Evolutionary conservation across 2,888 invertebrate species (phyloP), one percentile per base, ranked within the genome.

Genomic region (Philopedon plagiatum): DNA sequence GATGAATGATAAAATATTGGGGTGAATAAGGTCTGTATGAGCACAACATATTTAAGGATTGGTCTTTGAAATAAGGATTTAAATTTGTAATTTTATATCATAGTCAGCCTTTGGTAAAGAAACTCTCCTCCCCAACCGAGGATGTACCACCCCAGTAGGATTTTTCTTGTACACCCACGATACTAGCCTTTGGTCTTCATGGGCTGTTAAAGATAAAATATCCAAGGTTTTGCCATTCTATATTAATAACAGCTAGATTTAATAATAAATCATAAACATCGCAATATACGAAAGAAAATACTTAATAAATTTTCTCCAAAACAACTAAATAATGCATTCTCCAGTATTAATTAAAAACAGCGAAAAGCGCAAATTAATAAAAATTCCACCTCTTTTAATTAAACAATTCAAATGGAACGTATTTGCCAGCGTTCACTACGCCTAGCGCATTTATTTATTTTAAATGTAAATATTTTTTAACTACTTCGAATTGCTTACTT

Each of bases 1-100:
- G 26, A 15, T 51, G 29, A 15, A 29, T n/a, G n/a, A 51, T 51
- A 51, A 51, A 51, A 21, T 46, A 46, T 23, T 46, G 19, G n/a
- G 4, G 15, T 39, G 15, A 39, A n/a, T 39, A 15, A 15, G 39
- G 13, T 39, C 15, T 15, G 3, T 39, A 15, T 39, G 7, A 15
- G 15, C n/a, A 7, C n/a, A 39, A 15, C 13, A 15, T 39, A 15
- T 15, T 15, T 39, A 39, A 15, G 7, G 15, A 39, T 39, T n/a
- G n/a, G n/a, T n/a, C n/a, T n/a, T n/a, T n/a, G n/a, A n/a, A n/a
- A n/a, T n/a, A n/a, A n/a, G n/a, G n/a, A n/a, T n/a, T n/a, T n/a
- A n/a, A n/a, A n/a, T n/a, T n/a, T n/a, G n/a, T n/a, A n/a, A n/a
- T n/a, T n/a, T n/a, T n/a, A n/a, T n/a, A n/a, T n/a, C 7, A 5